Evolutionary conservation across 2,888 invertebrate genomes (phyloP), one percentile per base, ranked within the genome.

Genomic region (Drosophila kanekoi): DNA sequence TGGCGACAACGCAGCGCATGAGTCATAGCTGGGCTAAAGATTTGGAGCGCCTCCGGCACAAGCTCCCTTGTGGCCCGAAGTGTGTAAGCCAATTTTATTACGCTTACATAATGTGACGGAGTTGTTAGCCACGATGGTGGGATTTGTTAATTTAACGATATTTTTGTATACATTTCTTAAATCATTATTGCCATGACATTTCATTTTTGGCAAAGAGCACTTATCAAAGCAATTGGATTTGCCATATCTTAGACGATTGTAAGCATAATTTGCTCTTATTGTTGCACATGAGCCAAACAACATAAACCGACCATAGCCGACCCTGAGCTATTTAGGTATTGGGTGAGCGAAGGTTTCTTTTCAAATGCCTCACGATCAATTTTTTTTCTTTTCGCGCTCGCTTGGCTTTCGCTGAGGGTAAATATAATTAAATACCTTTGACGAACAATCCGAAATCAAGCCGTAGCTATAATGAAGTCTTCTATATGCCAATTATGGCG

Each of bases 401-500:
- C 18, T 32, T n/a, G 23, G 56, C 66, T 49, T 52, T 66, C 45
- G 49, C 48, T 38, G 44, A 35, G 9, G 10, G 11, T 6, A 16
- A 16, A 32, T 16, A 28, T 16, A 5, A 11, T 35, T 1, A 9
- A 41, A 16, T 43, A 65, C 32, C n/a, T 49, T 60, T 35, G 52
- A 60, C 18, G 52, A 40, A 11, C 32, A 33, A 14, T 23, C 14
- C 44, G n/a, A 43, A 32, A 4, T 16, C 10, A 2, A 49, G 32
- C 16, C 32, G 9, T 8, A 16, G 1, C 37, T 33, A 14, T 81
- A 83, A 81, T 81, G 70, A 81, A 72, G 65, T 77, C 81, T 81
- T 78, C 81, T 81, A 81, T 81, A 81, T 78, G 78, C 81, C 81
- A 81, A 81, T 81, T 81, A 81, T 65, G 23, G 8, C 60, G 18